phyloP scores from a whole-genome alignment of 2,797 vertebrate genomes.

The Geotrypetes seraphini region DNA sequence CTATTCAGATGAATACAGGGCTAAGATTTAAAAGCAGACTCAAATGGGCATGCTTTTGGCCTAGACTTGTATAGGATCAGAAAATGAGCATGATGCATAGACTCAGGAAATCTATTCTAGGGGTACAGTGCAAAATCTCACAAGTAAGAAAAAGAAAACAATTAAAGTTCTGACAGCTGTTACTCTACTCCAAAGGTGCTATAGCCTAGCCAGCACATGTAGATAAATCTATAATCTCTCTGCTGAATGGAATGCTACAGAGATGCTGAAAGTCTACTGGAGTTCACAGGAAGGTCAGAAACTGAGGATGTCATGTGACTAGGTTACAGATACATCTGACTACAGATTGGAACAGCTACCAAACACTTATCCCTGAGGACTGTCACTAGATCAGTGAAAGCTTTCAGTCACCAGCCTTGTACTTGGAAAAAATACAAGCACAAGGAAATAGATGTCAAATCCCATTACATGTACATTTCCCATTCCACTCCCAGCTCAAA shows the following conservation, averaged over 20 bases:
- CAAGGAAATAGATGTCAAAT: not conserved
- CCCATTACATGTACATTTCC: conserved; percentile 20
- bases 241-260: not conserved
- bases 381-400: conserved; percentile 6
- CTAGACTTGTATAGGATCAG: too few relatives aligned
- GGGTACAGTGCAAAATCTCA: too few relatives aligned
- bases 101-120: too few relatives aligned
- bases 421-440: conserved; percentile 7
- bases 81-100: too few relatives aligned
- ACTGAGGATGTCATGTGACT: conserved; percentile 19
- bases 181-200: not conserved
- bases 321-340: conserved; percentile 16
- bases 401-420: conserved; percentile 14
- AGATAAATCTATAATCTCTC: not conserved
- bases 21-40: too few relatives aligned
- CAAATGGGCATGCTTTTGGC: too few relatives aligned
- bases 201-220: not conserved
- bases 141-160: not conserved
- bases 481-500: conserved; percentile 4
- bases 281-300: conserved; percentile 32
- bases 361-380: conserved; percentile 7
- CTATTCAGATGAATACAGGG: too few relatives aligned
- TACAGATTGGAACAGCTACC: conserved; percentile 8
- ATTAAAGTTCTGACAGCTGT: not conserved
- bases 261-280: not conserved